Evolutionary conservation across 2,113 vertebrate species (phyloP).

Genomic region (Pomatorhinus ruficollis): DNA sequence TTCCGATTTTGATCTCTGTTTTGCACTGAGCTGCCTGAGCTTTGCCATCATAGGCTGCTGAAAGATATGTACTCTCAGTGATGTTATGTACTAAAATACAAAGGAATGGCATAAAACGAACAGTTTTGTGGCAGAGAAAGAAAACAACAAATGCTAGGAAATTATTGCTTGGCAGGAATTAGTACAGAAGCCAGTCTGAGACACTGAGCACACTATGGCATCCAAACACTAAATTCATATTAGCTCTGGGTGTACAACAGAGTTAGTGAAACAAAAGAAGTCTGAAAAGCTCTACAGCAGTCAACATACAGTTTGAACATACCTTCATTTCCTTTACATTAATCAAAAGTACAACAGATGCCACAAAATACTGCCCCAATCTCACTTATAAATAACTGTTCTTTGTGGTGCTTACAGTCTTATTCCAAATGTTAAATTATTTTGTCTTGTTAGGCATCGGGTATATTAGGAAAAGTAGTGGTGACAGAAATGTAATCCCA

Average conservation of each 20-base stretch:
- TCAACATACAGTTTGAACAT: neutral
- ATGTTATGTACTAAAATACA: neutral
- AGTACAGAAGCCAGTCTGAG: slow-evolving; percentile 4
- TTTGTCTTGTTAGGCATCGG: neutral
- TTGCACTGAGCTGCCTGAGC: neutral
- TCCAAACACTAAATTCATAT: neutral
- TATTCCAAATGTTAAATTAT: neutral
- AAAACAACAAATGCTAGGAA: neutral
- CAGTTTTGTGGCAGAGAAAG: neutral
- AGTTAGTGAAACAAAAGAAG: neutral
- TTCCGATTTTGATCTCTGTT: neutral
- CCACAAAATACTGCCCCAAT: neutral
- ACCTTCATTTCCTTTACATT: neutral
- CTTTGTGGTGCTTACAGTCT: neutral
- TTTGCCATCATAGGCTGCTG: neutral
- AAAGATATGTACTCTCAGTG: neutral
- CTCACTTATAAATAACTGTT: neutral
- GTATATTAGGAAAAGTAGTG: neutral
- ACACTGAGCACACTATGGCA: neutral
- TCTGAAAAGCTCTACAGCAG: neutral
- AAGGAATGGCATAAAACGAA: neutral
- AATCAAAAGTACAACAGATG: neutral
- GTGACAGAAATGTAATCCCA: neutral
- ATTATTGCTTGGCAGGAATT: neutral
- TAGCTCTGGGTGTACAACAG: neutral